Conservation (phyloP, 1,140 invertebrate genomes). For the Gonioctena quinquepunctata region DNA sequence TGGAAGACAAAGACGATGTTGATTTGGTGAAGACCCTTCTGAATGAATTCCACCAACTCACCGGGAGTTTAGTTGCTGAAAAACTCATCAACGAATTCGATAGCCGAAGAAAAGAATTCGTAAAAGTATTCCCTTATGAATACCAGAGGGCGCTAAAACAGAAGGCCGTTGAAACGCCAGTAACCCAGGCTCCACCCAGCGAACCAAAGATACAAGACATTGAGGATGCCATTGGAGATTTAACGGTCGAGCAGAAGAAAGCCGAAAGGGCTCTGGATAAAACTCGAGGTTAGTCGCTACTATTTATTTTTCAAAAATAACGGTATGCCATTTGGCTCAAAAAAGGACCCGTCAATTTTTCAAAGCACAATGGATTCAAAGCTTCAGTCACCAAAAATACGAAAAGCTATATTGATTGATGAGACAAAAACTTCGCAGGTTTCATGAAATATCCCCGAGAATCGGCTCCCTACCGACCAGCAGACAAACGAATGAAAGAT, state of each 20-base stretch:
- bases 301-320: no score
- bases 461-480: conserved; percentile 79
- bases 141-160: conserved; percentile 90
- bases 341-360: no score
- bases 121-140: conserved; percentile 98
- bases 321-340: no score
- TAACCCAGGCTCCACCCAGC: conserved; percentile 46
- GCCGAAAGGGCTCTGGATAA: conserved; percentile 86
- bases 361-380: no score
- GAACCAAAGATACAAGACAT: conserved; percentile 76
- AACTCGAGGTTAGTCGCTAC: conserved; percentile 83
- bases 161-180: conserved; percentile 63
- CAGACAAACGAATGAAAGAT: conserved; percentile 83
- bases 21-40: conserved; percentile 78
- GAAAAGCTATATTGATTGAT: no score
- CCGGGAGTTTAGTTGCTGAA: conserved; percentile 84
- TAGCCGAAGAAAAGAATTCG: conserved; percentile 75
- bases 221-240: conserved; percentile 82
- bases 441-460: conserved; percentile 96
- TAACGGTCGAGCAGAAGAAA: conserved; percentile 75
- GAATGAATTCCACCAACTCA: conserved; percentile 87
- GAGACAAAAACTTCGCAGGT: conserved; percentile 62
- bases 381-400: no score
- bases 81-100: conserved; percentile 84
- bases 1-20: conserved; percentile 81